Percentiles rank a stretch among this genome's conserved stretches.
phyloP scores from a whole-genome alignment of 2,797 vertebrate genomes.

The Hylomyscus alleni region DNA sequence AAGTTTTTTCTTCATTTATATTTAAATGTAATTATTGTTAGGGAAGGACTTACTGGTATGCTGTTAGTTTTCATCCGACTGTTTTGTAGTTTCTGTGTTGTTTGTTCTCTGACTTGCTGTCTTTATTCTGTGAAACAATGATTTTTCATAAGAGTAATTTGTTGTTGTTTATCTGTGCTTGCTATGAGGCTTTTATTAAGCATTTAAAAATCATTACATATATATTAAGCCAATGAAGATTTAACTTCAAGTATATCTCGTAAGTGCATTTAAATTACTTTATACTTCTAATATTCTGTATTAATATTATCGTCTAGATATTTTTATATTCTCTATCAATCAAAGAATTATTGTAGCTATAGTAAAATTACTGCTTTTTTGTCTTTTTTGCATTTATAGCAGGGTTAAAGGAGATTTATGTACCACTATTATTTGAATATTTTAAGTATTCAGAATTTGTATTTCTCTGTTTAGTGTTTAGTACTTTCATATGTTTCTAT shows the following conservation, averaged over 20 bases:
- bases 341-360: neutral
- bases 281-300: neutral
- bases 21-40: neutral
- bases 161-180: neutral
- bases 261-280: neutral
- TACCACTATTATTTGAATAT: neutral
- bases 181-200: neutral
- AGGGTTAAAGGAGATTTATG: neutral
- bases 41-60: neutral
- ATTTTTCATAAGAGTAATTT: neutral
- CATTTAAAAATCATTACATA: neutral
- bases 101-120: neutral
- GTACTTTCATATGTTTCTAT: neutral
- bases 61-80: neutral
- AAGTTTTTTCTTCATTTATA: neutral
- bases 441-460: neutral
- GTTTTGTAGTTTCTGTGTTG: too few species aligned
- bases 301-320: neutral
- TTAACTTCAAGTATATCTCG: neutral
- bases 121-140: neutral
- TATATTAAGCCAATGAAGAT: neutral
- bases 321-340: neutral
- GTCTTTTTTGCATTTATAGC: neutral
- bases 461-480: neutral
- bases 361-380: neutral